phyloP scores from a whole-genome alignment of 2,797 vertebrate genomes.

The Pipistrellus kuhlii region DNA sequence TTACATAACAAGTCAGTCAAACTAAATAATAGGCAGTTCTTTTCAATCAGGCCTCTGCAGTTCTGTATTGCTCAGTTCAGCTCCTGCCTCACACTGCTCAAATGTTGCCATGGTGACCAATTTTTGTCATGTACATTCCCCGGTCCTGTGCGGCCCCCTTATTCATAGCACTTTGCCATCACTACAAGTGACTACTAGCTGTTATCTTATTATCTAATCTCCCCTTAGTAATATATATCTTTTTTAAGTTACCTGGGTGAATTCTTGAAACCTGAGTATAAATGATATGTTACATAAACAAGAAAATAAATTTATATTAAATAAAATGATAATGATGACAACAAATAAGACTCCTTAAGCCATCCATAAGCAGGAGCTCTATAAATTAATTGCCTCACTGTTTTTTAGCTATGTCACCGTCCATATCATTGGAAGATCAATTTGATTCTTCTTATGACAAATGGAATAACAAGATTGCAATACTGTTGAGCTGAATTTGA shows the following conservation, averaged over 20 bases:
- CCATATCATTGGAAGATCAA: neutral
- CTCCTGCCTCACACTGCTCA: constrained; percentile 72
- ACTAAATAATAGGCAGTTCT: constrained; percentile 77
- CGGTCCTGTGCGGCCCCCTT: constrained; percentile 79
- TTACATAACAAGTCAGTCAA: constrained; percentile 83
- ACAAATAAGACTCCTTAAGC: constrained; percentile 36
- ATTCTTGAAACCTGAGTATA: constrained; percentile 63
- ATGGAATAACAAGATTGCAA: constrained; percentile 59
- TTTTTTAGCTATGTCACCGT: neutral
- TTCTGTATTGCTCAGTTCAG: constrained; percentile 67
- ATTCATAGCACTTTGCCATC: constrained; percentile 83
- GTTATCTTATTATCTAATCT: constrained; percentile 70
- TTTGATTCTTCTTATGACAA: constrained; percentile 48
- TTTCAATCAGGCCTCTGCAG: constrained; percentile 81
- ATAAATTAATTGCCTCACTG: neutral
- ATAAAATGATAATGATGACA: constrained; percentile 25
- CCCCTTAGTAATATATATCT: constrained; percentile 62
- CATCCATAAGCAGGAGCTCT: neutral
- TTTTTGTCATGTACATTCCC: constrained; percentile 84
- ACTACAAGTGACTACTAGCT: constrained; percentile 76
- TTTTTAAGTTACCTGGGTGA: constrained; percentile 77
- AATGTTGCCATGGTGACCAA: constrained; percentile 87
- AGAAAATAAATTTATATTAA: constrained; percentile 59
- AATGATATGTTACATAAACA: constrained; percentile 56
- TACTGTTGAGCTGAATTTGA: constrained; percentile 50